These are phyloP conservation scores for Athalia cordata DNA, from an alignment of 2,888 invertebrate genomes.

Conservation along the genomic window DNA sequence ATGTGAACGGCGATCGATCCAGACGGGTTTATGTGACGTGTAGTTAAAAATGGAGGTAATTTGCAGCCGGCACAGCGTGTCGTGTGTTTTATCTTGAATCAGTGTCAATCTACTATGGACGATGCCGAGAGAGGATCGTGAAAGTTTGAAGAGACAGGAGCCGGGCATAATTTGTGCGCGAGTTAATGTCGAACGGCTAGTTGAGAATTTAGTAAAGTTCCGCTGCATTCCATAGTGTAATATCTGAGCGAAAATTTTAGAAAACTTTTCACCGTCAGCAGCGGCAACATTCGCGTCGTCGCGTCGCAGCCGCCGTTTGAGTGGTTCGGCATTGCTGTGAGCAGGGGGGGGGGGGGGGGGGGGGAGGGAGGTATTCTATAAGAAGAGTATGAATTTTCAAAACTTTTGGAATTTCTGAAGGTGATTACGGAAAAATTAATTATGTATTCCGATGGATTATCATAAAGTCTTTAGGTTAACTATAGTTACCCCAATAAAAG, in stretches of 20 bases:
- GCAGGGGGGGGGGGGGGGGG: too few species aligned
- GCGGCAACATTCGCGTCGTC: too few species aligned
- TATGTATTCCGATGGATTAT: conserved; percentile 41
- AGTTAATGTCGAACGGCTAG: conserved; percentile 22
- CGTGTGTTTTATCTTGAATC: too few species aligned
- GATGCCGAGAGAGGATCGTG: neutral
- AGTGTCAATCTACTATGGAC: too few species aligned
- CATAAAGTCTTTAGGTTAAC: conserved; percentile 38
- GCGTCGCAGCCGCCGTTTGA: neutral
- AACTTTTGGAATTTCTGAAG: conserved; percentile 30
- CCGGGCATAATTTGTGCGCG: conserved; percentile 20
- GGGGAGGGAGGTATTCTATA: neutral
- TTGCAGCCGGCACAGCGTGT: too few species aligned
- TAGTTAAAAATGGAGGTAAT: too few species aligned
- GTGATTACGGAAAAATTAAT: conserved; percentile 34
- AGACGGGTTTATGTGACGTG: too few species aligned
- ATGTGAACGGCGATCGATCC: too few species aligned
- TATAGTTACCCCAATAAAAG: conserved; percentile 21
- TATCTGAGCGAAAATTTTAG: conserved; percentile 28
- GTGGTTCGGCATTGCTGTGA: conserved; percentile 17
- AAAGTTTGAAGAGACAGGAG: conserved; percentile 4
- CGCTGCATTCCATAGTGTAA: conserved; percentile 35
- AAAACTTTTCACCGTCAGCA: conserved; percentile 24
- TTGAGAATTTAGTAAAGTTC: conserved; percentile 23
- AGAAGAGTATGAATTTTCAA: conserved; percentile 29